These are phyloP conservation scores for Masticophis lateralis DNA, from an alignment of 2,797 vertebrate species.

Conservation along the genomic window DNA sequence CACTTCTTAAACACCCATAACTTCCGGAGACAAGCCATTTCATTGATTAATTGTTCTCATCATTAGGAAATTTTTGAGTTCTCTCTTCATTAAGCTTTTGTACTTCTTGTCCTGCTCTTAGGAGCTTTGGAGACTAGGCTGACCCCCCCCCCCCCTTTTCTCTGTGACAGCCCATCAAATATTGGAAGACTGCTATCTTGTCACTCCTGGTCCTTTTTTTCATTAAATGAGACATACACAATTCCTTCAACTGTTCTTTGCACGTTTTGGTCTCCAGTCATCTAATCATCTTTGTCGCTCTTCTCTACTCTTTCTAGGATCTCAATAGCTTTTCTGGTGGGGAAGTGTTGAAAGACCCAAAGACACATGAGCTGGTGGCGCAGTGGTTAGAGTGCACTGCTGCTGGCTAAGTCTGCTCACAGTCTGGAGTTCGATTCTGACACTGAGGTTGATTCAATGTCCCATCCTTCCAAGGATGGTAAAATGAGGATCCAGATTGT, in stretches of 20 bases:
- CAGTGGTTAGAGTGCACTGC: background rate
- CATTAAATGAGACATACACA: background rate
- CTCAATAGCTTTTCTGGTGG: background rate
- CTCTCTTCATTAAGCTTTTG: background rate
- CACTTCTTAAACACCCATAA: background rate
- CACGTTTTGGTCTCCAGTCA: background rate
- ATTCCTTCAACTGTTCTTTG: background rate
- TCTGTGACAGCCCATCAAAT: background rate
- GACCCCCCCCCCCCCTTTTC: background rate
- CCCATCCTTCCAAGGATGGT: no score
- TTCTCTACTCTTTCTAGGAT: background rate
- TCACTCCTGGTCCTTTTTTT: background rate
- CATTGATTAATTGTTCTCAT: background rate
- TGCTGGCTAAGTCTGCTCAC: background rate
- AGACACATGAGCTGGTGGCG: background rate
- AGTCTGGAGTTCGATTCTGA: no score
- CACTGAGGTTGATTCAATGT: no score
- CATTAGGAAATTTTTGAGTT: background rate
- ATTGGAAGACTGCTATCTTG: background rate
- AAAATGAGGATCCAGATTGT: no score
- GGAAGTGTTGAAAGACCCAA: background rate
- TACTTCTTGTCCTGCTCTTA: background rate
- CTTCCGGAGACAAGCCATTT: background rate
- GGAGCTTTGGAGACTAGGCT: background rate
- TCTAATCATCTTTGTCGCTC: background rate